A percentile compares a stretch with the other conserved stretches of the same genome.
phyloP scores from a whole-genome alignment of 2,797 vertebrate species.

The Columba guinea region DNA sequence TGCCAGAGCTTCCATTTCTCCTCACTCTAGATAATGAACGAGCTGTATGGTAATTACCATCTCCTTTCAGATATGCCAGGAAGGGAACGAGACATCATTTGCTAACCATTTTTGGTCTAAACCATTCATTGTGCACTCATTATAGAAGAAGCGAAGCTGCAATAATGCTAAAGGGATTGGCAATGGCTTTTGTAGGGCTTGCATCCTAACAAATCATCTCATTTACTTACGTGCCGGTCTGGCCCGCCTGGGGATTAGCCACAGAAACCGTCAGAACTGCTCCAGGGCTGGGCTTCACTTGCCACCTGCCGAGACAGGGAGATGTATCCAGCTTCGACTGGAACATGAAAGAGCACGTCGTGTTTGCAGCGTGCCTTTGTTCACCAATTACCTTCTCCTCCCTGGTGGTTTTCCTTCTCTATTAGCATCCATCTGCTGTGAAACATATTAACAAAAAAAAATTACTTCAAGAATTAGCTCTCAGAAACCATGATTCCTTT shows the following conservation, averaged over 20 bases:
- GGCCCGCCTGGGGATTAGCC: conserved; percentile 66
- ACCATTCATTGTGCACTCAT: background rate
- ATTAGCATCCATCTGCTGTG: conserved; percentile 24
- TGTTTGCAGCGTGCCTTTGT: background rate
- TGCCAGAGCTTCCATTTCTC: background rate
- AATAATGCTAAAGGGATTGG: conserved; percentile 1
- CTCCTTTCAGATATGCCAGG: background rate
- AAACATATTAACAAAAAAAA: background rate
- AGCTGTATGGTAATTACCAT: background rate
- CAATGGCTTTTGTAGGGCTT: background rate
- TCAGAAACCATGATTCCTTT: background rate
- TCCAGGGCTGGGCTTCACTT: conserved; percentile 60
- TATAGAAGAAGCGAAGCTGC: background rate
- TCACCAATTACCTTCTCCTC: conserved; percentile 62
- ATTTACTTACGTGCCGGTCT: conserved; percentile 65
- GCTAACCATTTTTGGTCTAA: background rate
- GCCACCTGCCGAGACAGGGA: conserved; percentile 66
- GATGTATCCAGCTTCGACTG: background rate
- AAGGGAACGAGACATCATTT: background rate
- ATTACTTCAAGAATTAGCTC: background rate
- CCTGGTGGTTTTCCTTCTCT: conserved; percentile 7
- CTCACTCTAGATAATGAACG: background rate
- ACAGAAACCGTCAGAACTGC: conserved; percentile 76
- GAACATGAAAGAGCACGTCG: accelerated
- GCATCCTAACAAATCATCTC: background rate